Percentiles rank a stretch among this genome's conserved stretches.
phyloP scores from a whole-genome alignment of 2,888 invertebrate species.

The Thalpophila matura region DNA sequence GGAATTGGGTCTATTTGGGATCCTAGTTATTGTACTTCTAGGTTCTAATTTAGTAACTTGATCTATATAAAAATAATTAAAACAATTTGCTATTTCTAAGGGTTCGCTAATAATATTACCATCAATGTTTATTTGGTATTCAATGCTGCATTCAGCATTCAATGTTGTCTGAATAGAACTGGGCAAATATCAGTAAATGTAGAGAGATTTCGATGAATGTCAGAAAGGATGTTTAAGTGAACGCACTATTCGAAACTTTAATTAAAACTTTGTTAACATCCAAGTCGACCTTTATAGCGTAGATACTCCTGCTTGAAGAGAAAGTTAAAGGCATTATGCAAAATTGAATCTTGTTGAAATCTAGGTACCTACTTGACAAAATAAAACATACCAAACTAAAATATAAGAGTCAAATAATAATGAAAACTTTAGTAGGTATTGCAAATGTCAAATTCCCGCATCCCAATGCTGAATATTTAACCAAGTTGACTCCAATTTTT shows the following conservation, averaged over 20 bases:
- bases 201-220: neutral
- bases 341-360: neutral
- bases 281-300: neutral
- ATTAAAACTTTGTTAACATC: constrained; percentile 9
- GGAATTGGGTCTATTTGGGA: too few species aligned
- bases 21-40: too few species aligned
- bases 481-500: neutral
- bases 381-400: too few species aligned
- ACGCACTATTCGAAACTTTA: constrained; percentile 4
- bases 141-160: too few species aligned
- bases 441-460: neutral
- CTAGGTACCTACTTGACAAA: neutral
- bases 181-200: constrained; percentile 1
- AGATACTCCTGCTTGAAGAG: neutral
- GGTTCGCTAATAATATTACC: too few species aligned
- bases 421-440: too few species aligned
- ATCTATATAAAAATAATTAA: too few species aligned
- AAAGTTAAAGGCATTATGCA: neutral
- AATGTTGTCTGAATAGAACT: neutral
- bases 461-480: neutral
- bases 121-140: too few species aligned
- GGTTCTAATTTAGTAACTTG: too few species aligned
- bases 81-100: neutral
- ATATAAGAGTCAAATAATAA: too few species aligned
- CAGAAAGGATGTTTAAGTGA: neutral